Evolutionary conservation across 2,113 vertebrate genomes (phyloP).

Genomic region (Austrofundulus limnaeus): DNA sequence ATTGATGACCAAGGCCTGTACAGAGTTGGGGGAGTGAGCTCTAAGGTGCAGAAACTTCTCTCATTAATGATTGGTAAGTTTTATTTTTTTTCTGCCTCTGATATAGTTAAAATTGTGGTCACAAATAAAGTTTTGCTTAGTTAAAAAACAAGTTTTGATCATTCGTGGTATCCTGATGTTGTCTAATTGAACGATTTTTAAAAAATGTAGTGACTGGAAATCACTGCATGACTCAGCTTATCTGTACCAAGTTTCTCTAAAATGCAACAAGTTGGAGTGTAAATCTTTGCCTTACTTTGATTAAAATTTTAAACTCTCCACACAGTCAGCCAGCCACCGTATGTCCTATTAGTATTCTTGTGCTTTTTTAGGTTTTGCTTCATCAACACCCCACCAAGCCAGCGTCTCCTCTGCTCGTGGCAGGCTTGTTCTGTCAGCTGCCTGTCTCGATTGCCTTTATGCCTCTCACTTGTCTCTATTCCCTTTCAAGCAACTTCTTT

Average conservation of each 20-base stretch:
- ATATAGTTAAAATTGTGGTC: neutral
- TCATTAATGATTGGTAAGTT: conserved; percentile 92
- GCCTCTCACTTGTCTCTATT: conserved; percentile 36
- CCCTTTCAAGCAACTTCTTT: conserved; percentile 48
- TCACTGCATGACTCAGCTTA: conserved; percentile 32
- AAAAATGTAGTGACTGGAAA: conserved; percentile 29
- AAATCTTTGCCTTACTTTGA: conserved; percentile 79
- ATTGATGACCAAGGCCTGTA: conserved; percentile 98
- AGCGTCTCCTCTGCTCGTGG: conserved; percentile 8
- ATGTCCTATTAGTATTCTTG: conserved; percentile 31
- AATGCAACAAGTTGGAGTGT: conserved; percentile 77
- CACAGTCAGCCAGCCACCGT: conserved; percentile 18
- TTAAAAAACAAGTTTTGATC: conserved; percentile 23
- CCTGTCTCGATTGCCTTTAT: conserved; percentile 36
- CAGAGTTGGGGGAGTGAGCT: conserved; percentile 96
- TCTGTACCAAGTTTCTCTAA: conserved; percentile 39
- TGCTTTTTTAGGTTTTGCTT: conserved; percentile 48
- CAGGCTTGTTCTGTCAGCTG: conserved; percentile 24
- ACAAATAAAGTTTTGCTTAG: neutral
- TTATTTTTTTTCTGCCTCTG: neutral
- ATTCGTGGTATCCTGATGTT: too few species aligned
- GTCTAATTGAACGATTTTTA: conserved; percentile 28
- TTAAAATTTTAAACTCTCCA: conserved; percentile 71
- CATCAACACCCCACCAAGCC: conserved; percentile 51
- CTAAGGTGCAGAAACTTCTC: conserved; percentile 97